Evolutionary conservation across 2,888 invertebrate genomes (phyloP).

Genomic region (Agrochola litura): DNA sequence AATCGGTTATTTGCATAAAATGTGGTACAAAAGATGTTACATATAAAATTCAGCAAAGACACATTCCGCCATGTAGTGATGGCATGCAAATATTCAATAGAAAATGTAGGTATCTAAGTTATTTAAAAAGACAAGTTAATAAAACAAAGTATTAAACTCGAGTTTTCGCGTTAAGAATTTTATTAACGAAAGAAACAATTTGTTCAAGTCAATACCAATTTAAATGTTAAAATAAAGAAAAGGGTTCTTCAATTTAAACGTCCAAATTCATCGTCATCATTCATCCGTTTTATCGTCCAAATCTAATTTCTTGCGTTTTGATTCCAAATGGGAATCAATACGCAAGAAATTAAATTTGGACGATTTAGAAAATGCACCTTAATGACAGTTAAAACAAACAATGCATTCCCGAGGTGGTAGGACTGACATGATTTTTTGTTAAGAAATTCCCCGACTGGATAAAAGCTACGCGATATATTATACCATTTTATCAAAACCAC

Average conservation of each 20-base stretch:
- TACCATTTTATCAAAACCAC: not conserved
- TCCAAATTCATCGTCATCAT: no score
- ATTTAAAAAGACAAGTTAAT: no score
- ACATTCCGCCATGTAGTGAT: not conserved
- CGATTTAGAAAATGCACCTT: no score
- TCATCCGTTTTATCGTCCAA: no score
- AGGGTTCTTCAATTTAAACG: no score
- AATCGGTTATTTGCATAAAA: not conserved
- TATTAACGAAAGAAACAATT: not conserved
- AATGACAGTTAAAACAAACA: not conserved
- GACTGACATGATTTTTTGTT: not conserved
- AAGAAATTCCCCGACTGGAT: not conserved
- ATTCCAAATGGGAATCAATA: no score
- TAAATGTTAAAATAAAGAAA: not conserved
- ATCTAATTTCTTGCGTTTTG: no score
- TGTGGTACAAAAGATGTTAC: not conserved
- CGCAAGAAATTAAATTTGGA: no score
- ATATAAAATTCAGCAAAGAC: not conserved
- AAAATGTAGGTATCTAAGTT: no score
- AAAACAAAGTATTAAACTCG: not conserved
- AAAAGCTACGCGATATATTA: not conserved
- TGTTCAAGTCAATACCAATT: not conserved
- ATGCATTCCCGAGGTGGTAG: not conserved
- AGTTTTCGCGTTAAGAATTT: not conserved
- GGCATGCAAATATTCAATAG: not conserved